Base-by-base conservation (phyloP, 2,113 vertebrate species). In the Oncorhynchus clarkii region DNA sequence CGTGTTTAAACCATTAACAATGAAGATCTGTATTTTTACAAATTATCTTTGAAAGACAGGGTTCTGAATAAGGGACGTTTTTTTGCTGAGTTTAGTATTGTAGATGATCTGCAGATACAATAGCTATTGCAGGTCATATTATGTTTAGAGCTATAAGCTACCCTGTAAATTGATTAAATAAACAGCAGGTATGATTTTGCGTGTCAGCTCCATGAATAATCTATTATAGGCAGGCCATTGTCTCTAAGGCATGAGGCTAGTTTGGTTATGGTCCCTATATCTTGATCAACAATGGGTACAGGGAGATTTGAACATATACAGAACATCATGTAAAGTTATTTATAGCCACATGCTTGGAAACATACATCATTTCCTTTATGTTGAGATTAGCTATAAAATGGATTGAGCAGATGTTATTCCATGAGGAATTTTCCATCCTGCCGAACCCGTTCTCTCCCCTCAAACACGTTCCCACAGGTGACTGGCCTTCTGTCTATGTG, bases 331-430 rank as follows among this genome's bases (percentile, higher is more conserved):
- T 57, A 18, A 18, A 57, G 51, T 13, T 89, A 87, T 86, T 84
- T 89, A 84, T 80, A 73, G 69, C 7, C 34, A 39, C 7, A 39
- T 39, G 34, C 34, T 39, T 39, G 34, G 34, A 39, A 39, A 39
- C 34, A 86, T 81, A 72, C 48, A 82, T 84, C 22, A 88, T 78
- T 91, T 88, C 89, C 86, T 86, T 66, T 34, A 20, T 81, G 70
- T 72, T 1, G 67, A 14, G 73, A 48, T 76, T 66, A 67, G 4
- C 57, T 57, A 54, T 74, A 11, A 73, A 84, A 90, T 88, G 64
- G 1, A 67, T 80, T 75, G 67, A 90, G 39, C 90, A 90, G 87
- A 92, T 91, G 90, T 83, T 71, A 16, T 80, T 67, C 57, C 18
- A 29, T 29, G 13, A 20, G 12, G 68, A 22, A 20, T 8, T 2